Evolutionary conservation across 1,140 invertebrate genomes (phyloP).

Genomic region (Metopolophium dirhodum): DNA sequence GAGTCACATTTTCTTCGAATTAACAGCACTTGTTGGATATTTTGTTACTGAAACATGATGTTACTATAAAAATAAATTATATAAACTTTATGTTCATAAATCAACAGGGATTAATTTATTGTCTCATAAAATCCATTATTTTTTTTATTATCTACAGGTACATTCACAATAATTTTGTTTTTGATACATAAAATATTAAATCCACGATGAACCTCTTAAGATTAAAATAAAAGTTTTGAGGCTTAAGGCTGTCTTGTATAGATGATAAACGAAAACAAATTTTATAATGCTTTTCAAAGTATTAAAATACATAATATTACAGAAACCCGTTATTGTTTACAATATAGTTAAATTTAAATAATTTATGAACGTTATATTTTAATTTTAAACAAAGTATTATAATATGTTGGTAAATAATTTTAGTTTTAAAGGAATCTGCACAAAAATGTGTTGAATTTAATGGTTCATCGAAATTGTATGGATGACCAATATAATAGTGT

Average conservation of each 20-base stretch:
- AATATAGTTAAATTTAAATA: not conserved
- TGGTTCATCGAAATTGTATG: not conserved
- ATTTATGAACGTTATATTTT: not conserved
- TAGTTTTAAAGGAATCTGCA: not conserved
- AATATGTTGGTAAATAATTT: not conserved
- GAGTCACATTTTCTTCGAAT: not conserved
- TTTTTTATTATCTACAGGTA: constrained; percentile 13
- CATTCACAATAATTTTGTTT: not conserved
- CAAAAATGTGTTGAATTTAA: constrained; percentile 6
- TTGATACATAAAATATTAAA: not conserved
- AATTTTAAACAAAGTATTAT: constrained; percentile 5
- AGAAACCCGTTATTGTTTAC: not conserved
- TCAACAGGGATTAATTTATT: constrained; percentile 17
- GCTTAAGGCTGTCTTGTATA: not conserved
- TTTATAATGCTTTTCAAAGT: constrained; percentile 1
- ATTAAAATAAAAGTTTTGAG: constrained; percentile 20
- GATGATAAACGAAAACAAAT: not conserved
- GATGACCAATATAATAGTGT: not conserved
- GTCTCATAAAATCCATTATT: constrained; percentile 4
- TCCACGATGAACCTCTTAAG: constrained; percentile 14
- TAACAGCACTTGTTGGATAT: constrained; percentile 6
- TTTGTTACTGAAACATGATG: not conserved
- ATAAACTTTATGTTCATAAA: constrained; percentile 2
- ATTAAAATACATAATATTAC: constrained; percentile 1
- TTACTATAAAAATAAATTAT: not conserved